Percentiles rank a stretch among this genome's conserved stretches.
Conservation (phyloP, 2,797 vertebrate species). For the Lagodon rhomboides region DNA sequence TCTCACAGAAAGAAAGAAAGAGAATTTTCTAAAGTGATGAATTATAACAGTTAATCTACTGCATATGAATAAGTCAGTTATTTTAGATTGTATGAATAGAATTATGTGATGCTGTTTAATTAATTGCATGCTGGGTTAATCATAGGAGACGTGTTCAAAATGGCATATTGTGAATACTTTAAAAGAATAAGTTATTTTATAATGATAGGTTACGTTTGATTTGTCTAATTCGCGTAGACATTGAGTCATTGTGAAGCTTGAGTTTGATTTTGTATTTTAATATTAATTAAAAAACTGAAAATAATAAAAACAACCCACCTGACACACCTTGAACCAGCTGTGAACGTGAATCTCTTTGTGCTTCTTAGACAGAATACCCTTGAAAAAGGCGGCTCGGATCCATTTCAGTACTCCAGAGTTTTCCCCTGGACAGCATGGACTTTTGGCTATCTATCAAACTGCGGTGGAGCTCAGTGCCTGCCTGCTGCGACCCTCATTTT, state of each 20-base stretch:
- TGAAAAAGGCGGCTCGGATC: constrained; percentile 32
- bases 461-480: neutral
- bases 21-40: neutral
- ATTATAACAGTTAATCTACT: neutral
- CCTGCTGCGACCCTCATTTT: constrained; percentile 60
- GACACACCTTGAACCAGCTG: neutral
- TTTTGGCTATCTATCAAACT: constrained; percentile 51
- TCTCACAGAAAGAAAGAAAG: neutral
- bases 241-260: neutral
- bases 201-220: neutral
- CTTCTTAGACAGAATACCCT: constrained; percentile 45
- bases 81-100: neutral
- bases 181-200: neutral
- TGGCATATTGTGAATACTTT: neutral
- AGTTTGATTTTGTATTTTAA: neutral
- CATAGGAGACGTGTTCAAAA: neutral
- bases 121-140: neutral
- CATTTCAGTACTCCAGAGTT: constrained; percentile 26
- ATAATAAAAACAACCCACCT: neutral
- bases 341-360: constrained; percentile 34
- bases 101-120: neutral
- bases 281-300: neutral
- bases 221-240: neutral
- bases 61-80: too few relatives aligned
- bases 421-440: constrained; percentile 33